Base-by-base conservation (phyloP, 1,140 invertebrate genomes). In the Apocrypta bakeri region DNA sequence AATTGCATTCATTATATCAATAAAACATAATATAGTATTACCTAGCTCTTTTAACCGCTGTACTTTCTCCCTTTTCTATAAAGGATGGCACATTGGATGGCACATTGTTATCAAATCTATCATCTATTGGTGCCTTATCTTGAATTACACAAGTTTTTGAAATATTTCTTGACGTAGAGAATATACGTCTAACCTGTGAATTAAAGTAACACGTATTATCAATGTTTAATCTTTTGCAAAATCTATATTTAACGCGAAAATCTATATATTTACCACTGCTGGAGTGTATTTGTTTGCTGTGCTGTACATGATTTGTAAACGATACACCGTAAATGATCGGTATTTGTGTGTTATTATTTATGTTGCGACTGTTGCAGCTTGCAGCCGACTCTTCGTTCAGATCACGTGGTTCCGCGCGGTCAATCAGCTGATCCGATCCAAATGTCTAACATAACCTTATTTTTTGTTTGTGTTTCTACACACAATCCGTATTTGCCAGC, bases 31-130 rank as follows among this genome's bases (percentile, higher is more conserved):
- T n/a, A n/a, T n/a, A n/a, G n/a, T n/a, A n/a, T 83, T 88, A 93
- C 93, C 93, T 88, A 25, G 93, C 92, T 89, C 88, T 89, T 88
- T 94, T 94, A 11, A 90, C 82, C 40, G 89, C 85, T 31, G 88
- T 56, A 79, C 86, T 87, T 87, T 94, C 93, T 71, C 90, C 83
- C 29, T 90, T 90, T 84, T 93, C 90, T 24, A 90, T 84, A 76
- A 93, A 94, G n/a, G 29, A 74, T 17, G 89, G 88, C 84, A 90
- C 88, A n/a, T 83, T 85, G n/a, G 29, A 74, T 17, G 89, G 88
- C 84, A 90, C 88, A n/a, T 83, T 85, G 77, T 86, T 69, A 33
- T 88, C 73, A 86, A 86, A 72, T 21, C 90, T 48, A 56, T 84
- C 76, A 71, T 79, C 33, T 17, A 74, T 17, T 17, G 79, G 79